phyloP scores from a whole-genome alignment of 1,140 invertebrate genomes.

The Liolophura sinensis region DNA sequence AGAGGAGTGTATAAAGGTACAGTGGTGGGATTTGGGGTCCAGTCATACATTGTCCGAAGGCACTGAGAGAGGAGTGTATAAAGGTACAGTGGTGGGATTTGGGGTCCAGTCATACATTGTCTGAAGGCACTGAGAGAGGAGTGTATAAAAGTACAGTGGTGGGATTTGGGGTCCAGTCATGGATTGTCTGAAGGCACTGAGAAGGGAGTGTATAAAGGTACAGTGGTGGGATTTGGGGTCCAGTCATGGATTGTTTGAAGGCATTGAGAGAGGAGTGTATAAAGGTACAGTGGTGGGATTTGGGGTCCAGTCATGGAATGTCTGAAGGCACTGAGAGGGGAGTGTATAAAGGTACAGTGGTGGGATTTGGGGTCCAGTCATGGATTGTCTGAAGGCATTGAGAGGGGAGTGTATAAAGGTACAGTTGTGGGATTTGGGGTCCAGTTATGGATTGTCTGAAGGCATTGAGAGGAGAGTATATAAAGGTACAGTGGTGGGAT shows the following conservation, averaged over 20 bases:
- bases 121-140: conserved; percentile 39
- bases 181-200: not conserved
- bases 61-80: not conserved
- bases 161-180: not conserved
- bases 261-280: not conserved
- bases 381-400: conserved; percentile 1
- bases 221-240: not conserved
- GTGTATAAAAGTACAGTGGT: conserved; percentile 38
- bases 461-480: not conserved
- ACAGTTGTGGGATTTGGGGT: not conserved
- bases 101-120: conserved; percentile 50
- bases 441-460: not conserved
- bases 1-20: not conserved
- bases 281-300: not conserved
- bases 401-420: not conserved
- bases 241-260: not conserved
- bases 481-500: conserved; percentile 28
- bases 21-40: not conserved
- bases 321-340: not conserved
- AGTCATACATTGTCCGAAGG: not conserved
- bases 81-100: conserved; percentile 44
- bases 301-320: not conserved
- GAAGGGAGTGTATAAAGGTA: not conserved
- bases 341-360: not conserved
- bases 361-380: not conserved